Evolutionary conservation across 2,888 invertebrate genomes (phyloP), one percentile per base, ranked within the genome.

Genomic region (Phyto melanocephala): DNA sequence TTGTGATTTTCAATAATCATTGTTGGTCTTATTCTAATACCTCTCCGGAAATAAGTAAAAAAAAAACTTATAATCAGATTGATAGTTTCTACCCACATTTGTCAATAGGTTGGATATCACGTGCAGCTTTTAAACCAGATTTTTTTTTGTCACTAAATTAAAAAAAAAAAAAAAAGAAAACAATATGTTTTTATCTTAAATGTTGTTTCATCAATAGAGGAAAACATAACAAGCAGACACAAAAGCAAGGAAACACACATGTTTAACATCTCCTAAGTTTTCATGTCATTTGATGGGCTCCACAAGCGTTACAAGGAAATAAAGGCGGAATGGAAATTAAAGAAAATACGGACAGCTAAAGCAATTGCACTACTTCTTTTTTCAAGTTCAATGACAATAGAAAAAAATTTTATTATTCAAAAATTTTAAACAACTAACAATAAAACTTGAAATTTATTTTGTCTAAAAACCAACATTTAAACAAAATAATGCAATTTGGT

Each of bases 361-460:
- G 10, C 5, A 42, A 58, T 47, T 52, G 10, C 33, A 70, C 47
- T 63, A 37, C 47, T 62, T 68, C 7, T 4, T 58, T 62, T 47
- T 77, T 77, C 81, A 77, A 81, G 81, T 77, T 77, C 81, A 81
- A 68, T 74, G 52, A 56, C 72, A 72, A 72, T 65, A 60, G 35
- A 40, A 15, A 28, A 60, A 52, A n/a, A 10, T 7, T 13, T 4
- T 47, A 15, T 52, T 37, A 20, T 63, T 42, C n/a, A 11, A 6
- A 10, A 15, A 13, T 63, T 33, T 42, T 28, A n/a, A 1, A 65
- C 11, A 74, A 45, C 35, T 15, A 50, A 50, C 1, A 11, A 11
- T 1, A 50, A 47, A 42, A 42, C n/a, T n/a, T 1, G 15, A n/a
- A 42, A 42, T 42, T n/a, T 42, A 13, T 42, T n/a, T n/a, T 42